These are phyloP conservation scores for Chelonia mydas DNA, from an alignment of 2,797 vertebrate species.

Conservation along the genomic window DNA sequence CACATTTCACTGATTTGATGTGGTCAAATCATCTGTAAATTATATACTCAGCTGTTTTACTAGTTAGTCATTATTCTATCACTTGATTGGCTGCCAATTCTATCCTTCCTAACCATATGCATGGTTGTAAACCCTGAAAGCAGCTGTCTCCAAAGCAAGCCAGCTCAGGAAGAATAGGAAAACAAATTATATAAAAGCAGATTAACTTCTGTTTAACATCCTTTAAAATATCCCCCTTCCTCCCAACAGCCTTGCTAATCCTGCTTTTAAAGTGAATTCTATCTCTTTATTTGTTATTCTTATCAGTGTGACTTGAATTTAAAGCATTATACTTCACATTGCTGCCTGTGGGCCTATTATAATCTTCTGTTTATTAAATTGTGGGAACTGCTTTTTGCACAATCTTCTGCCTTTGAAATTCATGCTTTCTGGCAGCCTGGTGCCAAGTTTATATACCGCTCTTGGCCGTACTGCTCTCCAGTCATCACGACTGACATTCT, in stretches of 20 bases:
- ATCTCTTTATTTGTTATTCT: slow-evolving; percentile 54
- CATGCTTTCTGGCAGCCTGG: neutral
- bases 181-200: slow-evolving; percentile 70
- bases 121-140: slow-evolving; percentile 54
- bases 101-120: slow-evolving; percentile 38
- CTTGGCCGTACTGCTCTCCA: neutral
- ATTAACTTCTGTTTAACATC: slow-evolving; percentile 69
- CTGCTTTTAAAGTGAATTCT: slow-evolving; percentile 62
- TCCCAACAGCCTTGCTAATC: slow-evolving; percentile 61
- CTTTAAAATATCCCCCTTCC: slow-evolving; percentile 55
- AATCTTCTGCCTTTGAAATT: neutral
- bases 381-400: neutral
- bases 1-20: slow-evolving; percentile 58
- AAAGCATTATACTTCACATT: slow-evolving; percentile 28
- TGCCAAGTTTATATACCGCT: neutral
- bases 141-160: slow-evolving; percentile 60
- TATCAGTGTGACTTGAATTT: slow-evolving; percentile 59
- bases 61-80: slow-evolving; percentile 61
- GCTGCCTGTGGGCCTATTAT: slow-evolving; percentile 33
- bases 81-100: slow-evolving; percentile 41
- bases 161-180: slow-evolving; percentile 61
- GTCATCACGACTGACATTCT: neutral
- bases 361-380: slow-evolving; percentile 13
- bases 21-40: slow-evolving; percentile 49
- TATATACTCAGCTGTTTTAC: slow-evolving; percentile 56